Base-by-base conservation (phyloP, 2,797 vertebrate species). In the Tympanoctomys barrerae region DNA sequence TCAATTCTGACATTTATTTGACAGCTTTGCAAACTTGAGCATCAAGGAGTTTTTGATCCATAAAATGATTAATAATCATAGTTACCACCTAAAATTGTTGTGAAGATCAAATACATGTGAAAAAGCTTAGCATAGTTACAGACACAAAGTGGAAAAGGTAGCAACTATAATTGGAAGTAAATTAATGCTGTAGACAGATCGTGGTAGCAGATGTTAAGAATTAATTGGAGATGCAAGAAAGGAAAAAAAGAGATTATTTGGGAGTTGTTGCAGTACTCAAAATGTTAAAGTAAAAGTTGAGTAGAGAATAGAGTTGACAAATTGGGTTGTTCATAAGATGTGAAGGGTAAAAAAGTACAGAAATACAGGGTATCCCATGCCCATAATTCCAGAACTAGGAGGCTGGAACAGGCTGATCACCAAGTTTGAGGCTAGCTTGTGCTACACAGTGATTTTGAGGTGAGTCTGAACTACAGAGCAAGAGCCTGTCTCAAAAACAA, bases 181-280 rank as follows among this genome's bases (percentile, higher is more conserved):
- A 83, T 82, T 70, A 62, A 83, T 52, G 54, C 14, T 36, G 24
- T 49, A 82, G 54, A 61, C 16, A 70, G n/a, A 59, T 77, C 16
- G 61, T 16, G 46, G 14, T n/a, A 80, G n/a, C 21, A 85, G 68
- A 57, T 57, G 21, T 16, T 84, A 84, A 92, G 66, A 92, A 49
- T 83, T 94, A 82, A 84, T 22, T 92, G 39, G 61, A 70, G 90
- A 94, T 81, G 79, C 0, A 42, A 79, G 21, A 79, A 94, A 75
- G 49, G 1, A 19, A 46, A 61, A 36, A 57, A 79, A 89, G 16
- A 62, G 52, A 61, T 24, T 3, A n/a, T 36, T 19, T 42, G 46
- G 39, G 21, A 73, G 24, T 39, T 70, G 46, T 61, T 83, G 26
- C 10, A 86, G 61, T 64, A 4, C 46, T 46, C 12, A 49, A 87